Conservation (phyloP, 2,797 vertebrate genomes). For the Notamacropus eugenii region DNA sequence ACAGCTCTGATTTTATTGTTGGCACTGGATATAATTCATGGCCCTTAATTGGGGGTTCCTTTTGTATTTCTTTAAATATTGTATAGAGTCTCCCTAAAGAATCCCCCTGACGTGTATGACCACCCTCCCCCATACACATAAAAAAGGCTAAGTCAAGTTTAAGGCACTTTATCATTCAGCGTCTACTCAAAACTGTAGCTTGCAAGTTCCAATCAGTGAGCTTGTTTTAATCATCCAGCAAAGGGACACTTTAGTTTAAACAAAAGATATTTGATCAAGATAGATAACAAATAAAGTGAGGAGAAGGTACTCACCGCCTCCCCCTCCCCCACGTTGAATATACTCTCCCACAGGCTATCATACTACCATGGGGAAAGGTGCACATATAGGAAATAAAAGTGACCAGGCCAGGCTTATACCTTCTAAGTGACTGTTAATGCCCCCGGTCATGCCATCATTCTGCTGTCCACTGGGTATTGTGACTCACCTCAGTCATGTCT, state of each 20-base stretch:
- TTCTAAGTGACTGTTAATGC: neutral
- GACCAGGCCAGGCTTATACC: neutral
- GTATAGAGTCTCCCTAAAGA: neutral
- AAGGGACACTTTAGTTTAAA: neutral
- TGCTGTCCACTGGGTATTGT: neutral
- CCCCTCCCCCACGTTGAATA: neutral
- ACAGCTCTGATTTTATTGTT: constrained; percentile 60
- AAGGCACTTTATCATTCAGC: neutral
- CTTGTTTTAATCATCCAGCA: neutral
- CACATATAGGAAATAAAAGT: neutral
- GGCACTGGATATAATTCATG: constrained; percentile 60
- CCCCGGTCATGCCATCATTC: neutral
- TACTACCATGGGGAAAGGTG: neutral
- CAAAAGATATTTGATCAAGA: neutral
- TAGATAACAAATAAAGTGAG: neutral
- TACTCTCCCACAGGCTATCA: neutral
- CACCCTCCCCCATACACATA: too few species aligned
- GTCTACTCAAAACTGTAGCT: neutral
- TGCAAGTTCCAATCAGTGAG: neutral
- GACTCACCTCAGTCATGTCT: neutral
- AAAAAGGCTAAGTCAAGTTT: neutral
- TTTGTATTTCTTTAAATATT: constrained; percentile 51
- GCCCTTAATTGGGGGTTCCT: constrained; percentile 50
- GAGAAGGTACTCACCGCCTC: neutral
- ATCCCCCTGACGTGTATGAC: neutral